These are phyloP conservation scores for Chymomyza fuscimana DNA, from an alignment of 2,888 invertebrate species.

Conservation along the genomic window DNA sequence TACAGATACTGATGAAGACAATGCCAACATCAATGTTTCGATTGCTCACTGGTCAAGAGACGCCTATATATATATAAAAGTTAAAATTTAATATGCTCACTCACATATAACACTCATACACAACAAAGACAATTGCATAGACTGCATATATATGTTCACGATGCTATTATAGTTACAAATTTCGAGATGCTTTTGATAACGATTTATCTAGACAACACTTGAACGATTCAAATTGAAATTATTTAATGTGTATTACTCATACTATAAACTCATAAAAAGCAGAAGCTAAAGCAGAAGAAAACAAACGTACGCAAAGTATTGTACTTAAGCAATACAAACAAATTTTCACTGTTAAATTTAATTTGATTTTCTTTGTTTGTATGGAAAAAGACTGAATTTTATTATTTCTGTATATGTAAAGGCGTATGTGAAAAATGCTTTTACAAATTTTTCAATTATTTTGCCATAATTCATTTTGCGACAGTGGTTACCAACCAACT, in stretches of 20 bases:
- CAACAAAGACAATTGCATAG: constrained; percentile 1
- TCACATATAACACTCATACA: constrained; percentile 8
- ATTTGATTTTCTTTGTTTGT: constrained; percentile 28
- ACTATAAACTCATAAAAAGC: neutral
- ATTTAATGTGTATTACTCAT: constrained; percentile 13
- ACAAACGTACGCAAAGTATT: constrained; percentile 1
- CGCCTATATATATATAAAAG: constrained; percentile 96
- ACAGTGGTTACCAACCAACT: neutral
- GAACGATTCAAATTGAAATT: constrained; percentile 2
- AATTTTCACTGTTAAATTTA: neutral
- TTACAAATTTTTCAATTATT: neutral
- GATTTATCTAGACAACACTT: neutral
- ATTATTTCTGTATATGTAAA: constrained; percentile 8
- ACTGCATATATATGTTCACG: constrained; percentile 4
- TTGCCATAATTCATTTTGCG: neutral
- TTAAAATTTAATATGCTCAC: constrained; percentile 37
- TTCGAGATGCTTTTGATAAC: neutral
- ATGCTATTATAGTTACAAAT: constrained; percentile 1
- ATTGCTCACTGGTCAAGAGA: constrained; percentile 98
- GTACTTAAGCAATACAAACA: neutral
- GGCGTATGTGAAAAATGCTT: neutral
- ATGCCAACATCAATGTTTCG: constrained; percentile 99
- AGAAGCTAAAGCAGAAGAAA: neutral
- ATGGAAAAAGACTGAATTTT: constrained; percentile 66
- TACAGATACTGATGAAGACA: constrained; percentile 99